Evolutionary conservation across 2,113 vertebrate genomes (phyloP), one percentile per base, ranked within the genome.

Genomic region (Datnioides undecimradiatus): DNA sequence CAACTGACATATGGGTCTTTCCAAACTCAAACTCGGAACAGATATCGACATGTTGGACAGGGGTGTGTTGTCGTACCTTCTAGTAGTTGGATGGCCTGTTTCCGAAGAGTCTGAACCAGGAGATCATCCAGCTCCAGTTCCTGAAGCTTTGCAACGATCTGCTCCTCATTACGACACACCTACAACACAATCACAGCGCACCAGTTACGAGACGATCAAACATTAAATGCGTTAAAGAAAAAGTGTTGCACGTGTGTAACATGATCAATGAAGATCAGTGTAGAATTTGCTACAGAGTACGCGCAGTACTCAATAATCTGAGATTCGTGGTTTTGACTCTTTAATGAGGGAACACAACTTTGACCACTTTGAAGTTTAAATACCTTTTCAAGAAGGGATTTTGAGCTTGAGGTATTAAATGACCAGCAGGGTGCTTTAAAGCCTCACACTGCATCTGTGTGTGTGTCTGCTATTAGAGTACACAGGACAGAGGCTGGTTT

Each of bases 121-220:
- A 96, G 92, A 0, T 97, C 94, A 2, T 99, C 98, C 88, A 99
- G 95, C 82, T 97, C 97, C 80, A 99, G 94, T 66, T 99, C 98
- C 85, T 98, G 97, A 77, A 99, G 96, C 72, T 96, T 97, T 69
- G 90, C 93, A 1, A 99, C 96, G 52, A 99, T 97, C 90, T 99
- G 98, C 88, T 99, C 98, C 92, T 99, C 98, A 0, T 99, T 99
- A 41, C 97, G 97, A 86, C 98, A 99, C 68, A 99, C 97, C 93
- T 93, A 27, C 0, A 76, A 31, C 51, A 34, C 0, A 60, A 33
- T 36, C 25, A 66, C 65, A 55, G 65, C 19, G 57, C 21, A 34
- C 17, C n/a, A n/a, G n/a, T n/a, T n/a, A n/a, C n/a, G n/a, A n/a
- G n/a, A n/a, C n/a, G 9, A 60, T 40, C 9, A 19, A 2, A 14